Evolutionary conservation across 2,113 vertebrate species (phyloP).

Genomic region (Polypterus senegalus): DNA sequence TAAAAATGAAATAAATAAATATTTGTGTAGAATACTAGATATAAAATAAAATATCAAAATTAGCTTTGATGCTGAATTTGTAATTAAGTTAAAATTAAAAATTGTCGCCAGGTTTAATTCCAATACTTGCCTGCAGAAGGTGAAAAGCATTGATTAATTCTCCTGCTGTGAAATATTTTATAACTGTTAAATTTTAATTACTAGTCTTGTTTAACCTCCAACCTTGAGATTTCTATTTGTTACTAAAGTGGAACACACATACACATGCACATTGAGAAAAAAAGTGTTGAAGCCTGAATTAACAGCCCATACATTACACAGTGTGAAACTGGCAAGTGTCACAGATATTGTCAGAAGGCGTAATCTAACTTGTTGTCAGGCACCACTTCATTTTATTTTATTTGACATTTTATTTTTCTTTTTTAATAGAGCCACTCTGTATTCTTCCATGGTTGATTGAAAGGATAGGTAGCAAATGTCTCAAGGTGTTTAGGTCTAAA

Average conservation of each 20-base stretch:
- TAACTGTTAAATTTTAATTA: slow-evolving; percentile 34
- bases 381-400: slow-evolving; percentile 26
- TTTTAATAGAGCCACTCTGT: too few species aligned
- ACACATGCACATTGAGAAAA: slow-evolving; percentile 19
- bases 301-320: slow-evolving; percentile 60
- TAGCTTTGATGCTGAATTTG: too few species aligned
- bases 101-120: neutral
- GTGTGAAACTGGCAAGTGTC: slow-evolving; percentile 28
- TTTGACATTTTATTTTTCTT: neutral
- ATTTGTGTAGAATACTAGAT: too few species aligned
- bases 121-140: slow-evolving; percentile 22
- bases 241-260: slow-evolving; percentile 14
- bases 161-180: slow-evolving; percentile 17
- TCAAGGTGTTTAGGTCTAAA: too few species aligned
- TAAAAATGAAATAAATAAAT: too few species aligned
- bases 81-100: too few species aligned
- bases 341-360: slow-evolving; percentile 29
- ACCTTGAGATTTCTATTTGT: slow-evolving; percentile 29
- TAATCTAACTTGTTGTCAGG: slow-evolving; percentile 43
- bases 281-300: slow-evolving; percentile 52
- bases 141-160: slow-evolving; percentile 29
- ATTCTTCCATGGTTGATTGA: too few species aligned
- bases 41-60: too few species aligned
- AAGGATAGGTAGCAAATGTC: too few species aligned
- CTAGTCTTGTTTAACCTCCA: slow-evolving; percentile 34